Evolutionary conservation across 2,113 vertebrate species (phyloP), one percentile per base, ranked within the genome.

Genomic region (Erythrocebus patas): DNA sequence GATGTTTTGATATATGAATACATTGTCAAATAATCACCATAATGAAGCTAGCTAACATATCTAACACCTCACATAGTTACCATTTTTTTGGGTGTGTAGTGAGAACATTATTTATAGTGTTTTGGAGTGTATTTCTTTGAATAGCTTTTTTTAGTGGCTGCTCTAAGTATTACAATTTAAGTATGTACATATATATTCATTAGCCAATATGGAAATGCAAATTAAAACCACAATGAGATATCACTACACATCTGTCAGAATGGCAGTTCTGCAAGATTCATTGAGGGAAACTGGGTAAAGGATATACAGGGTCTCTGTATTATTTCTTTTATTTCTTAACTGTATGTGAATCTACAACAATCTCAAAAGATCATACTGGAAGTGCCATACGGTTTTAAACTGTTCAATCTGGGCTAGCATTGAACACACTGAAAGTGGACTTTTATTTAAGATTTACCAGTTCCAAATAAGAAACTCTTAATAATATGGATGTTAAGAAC

Each of bases 401-500:
- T 48, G 32, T 30, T 80, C 70, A 81, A 18, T 57, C 9, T 90
- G 88, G 17, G 52, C 38, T 52, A 83, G 20, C 50, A 95, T 40
- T 66, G 92, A 96, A 76, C 23, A 40, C 11, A 57, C 68, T 80
- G 70, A 87, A 93, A 95, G 16, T 17, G 5, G 52, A 81, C 18
- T 78, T 94, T 82, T 80, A 82, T 64, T 91, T 22, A 72, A 93
- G 50, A 87, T 38, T 76, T 76, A 73, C 92, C 50, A 57, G 30
- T 61, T 96, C 35, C 16, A 80, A 95, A 89, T 43, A 86, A 78
- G n/a, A 76, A 79, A 68, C 83, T 91, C 17, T 90, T 81, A 94
- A 76, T 52, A 55, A 61, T 20, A 20, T 66, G 48, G 61, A 94
- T 45, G 5, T 16, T 81, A 81, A 91, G 35, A 78, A 93, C 30